These are phyloP conservation scores for Caenorhabditis panamensis DNA, from an alignment of 2,888 invertebrate genomes.

Conservation along the genomic window DNA sequence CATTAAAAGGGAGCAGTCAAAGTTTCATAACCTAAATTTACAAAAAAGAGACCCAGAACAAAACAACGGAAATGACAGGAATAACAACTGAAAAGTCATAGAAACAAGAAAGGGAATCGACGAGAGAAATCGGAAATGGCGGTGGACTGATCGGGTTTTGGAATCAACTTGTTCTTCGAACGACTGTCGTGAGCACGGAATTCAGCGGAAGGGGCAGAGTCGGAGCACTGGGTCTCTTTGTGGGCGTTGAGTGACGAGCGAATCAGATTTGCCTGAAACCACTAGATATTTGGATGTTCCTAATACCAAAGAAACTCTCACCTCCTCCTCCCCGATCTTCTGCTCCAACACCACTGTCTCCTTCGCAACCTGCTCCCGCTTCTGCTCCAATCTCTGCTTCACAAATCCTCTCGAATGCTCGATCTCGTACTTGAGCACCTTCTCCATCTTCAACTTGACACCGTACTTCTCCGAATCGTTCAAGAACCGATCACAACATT, in stretches of 20 bases:
- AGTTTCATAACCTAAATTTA: conserved; percentile 12
- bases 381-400: conserved; percentile 18
- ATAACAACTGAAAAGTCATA: background rate
- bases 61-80: conserved; percentile 6
- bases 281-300: background rate
- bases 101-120: conserved; percentile 38
- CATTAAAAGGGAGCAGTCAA: conserved; percentile 9
- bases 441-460: conserved; percentile 35
- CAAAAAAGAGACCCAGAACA: conserved; percentile 23
- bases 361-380: conserved; percentile 9
- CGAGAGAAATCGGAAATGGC: conserved; percentile 31
- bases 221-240: conserved; percentile 3
- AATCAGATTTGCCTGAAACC: conserved; percentile 10
- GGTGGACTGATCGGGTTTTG: conserved; percentile 13
- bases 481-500: conserved; percentile 8
- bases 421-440: conserved; percentile 34
- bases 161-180: conserved; percentile 47
- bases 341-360: conserved; percentile 5
- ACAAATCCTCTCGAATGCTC: conserved; percentile 52
- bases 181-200: conserved; percentile 60
- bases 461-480: conserved; percentile 16
- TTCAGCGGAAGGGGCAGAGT: conserved; percentile 31
- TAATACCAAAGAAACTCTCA: background rate
- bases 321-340: conserved; percentile 12
- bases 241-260: conserved; percentile 18